Percentiles rank a stretch among this genome's conserved stretches.
Evolutionary conservation across 2,113 vertebrate genomes (phyloP).

Genomic region (Riparia riparia): DNA sequence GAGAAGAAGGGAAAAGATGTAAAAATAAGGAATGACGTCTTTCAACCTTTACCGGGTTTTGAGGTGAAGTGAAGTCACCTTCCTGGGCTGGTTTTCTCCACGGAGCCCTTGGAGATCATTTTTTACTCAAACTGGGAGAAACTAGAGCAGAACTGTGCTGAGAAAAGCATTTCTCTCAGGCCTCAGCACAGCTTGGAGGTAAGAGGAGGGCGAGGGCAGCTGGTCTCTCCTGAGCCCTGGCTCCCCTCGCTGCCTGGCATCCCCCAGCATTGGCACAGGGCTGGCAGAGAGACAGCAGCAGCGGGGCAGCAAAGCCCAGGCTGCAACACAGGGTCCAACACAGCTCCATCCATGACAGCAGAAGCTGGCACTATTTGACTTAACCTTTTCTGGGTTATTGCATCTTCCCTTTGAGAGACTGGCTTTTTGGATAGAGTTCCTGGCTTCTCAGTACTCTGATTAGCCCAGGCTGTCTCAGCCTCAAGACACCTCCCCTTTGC

Average conservation of each 20-base stretch:
- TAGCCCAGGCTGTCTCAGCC: not conserved
- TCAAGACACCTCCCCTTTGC: not conserved
- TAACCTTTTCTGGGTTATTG: not conserved
- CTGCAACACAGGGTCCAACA: not conserved
- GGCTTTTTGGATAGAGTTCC: not conserved
- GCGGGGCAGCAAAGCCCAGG: not conserved
- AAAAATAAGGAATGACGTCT: constrained; percentile 56
- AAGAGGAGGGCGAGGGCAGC: not conserved
- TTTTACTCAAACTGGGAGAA: constrained; percentile 37
- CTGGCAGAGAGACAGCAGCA: not conserved
- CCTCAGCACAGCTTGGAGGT: not conserved
- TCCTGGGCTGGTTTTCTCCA: constrained; percentile 44
- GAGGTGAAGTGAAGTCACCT: constrained; percentile 63
- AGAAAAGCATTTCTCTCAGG: constrained; percentile 42
- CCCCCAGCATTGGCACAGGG: not conserved
- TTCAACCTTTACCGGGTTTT: constrained; percentile 39
- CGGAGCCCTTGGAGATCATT: not conserved
- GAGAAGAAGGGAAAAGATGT: not conserved
- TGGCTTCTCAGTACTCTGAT: not conserved
- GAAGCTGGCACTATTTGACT: not conserved
- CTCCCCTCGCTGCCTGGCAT: not conserved
- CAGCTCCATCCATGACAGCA: not conserved
- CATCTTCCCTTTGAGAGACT: not conserved
- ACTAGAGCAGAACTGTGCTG: constrained; percentile 55
- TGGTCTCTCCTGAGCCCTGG: not conserved